These are phyloP conservation scores for Myotis planiceps DNA, from an alignment of 2,797 vertebrate genomes.

Conservation along the genomic window DNA sequence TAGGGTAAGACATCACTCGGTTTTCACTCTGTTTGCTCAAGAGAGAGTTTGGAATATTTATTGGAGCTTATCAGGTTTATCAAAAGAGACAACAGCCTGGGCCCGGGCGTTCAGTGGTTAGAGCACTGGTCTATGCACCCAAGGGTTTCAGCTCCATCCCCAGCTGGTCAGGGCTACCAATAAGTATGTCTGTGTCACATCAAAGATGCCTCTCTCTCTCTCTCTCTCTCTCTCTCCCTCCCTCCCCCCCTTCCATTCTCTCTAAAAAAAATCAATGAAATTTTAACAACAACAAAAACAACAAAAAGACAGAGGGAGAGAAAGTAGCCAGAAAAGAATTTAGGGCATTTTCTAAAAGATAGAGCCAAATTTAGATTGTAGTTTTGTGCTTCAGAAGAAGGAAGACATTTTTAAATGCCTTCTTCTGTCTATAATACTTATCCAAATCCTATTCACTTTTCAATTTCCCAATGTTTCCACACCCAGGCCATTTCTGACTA, in stretches of 20 bases:
- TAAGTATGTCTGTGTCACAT: no score
- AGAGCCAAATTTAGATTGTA: background rate
- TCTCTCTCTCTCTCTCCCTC: no score
- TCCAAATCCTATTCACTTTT: slow-evolving; percentile 13
- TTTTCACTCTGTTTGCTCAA: background rate
- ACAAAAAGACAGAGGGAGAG: background rate
- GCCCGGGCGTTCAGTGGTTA: no score
- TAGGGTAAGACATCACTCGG: background rate
- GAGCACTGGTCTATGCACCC: no score
- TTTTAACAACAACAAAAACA: no score
- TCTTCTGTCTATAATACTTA: background rate
- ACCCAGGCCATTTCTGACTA: background rate
- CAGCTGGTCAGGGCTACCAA: no score
- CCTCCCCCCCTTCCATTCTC: no score
- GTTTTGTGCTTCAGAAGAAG: slow-evolving; percentile 7
- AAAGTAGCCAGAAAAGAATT: background rate
- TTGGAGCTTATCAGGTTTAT: background rate
- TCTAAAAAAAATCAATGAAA: no score
- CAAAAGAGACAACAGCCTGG: background rate
- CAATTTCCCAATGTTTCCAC: background rate
- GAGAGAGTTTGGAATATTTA: background rate
- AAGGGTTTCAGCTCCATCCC: no score
- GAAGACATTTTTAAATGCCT: background rate
- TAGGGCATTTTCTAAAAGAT: background rate
- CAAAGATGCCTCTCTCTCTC: no score